These are phyloP conservation scores for Lepidotrigona ventralis DNA, from an alignment of 1,140 invertebrate species.

Conservation along the genomic window DNA sequence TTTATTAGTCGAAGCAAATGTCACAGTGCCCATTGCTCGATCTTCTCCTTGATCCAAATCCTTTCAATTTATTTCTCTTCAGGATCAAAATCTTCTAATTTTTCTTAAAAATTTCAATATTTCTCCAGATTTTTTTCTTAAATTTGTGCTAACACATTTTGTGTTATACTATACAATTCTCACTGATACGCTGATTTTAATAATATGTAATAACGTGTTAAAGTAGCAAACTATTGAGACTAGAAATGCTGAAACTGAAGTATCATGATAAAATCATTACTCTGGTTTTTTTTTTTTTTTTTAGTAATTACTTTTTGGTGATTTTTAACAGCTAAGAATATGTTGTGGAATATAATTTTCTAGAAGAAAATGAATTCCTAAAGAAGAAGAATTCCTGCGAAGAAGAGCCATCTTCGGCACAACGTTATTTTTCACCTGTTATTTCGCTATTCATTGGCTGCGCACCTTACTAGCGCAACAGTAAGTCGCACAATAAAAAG, in stretches of 20 bases:
- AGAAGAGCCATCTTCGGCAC: background rate
- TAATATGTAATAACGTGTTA: background rate
- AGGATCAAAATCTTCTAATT: background rate
- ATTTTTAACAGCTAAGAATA: too few species aligned
- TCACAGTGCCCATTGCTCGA: slow-evolving; percentile 24
- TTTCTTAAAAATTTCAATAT: background rate
- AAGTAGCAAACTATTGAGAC: too few species aligned
- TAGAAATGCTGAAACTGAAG: too few species aligned
- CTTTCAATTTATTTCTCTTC: background rate
- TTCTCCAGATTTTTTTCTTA: background rate
- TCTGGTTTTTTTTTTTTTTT: background rate
- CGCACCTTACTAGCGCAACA: slow-evolving; percentile 18
- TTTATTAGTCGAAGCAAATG: slow-evolving; percentile 56
- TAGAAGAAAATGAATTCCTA: background rate
- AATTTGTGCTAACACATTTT: background rate
- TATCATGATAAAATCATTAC: background rate
- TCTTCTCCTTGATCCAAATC: slow-evolving; percentile 23
- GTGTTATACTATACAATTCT: background rate
- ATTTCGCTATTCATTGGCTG: slow-evolving; percentile 42
- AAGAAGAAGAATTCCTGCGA: slow-evolving; percentile 12
- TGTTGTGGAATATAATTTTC: background rate
- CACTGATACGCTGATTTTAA: background rate
- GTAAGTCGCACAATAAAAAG: slow-evolving; percentile 30
- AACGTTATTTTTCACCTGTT: slow-evolving; percentile 46
- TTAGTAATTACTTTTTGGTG: too few species aligned